Conservation (phyloP, 1,140 invertebrate genomes). For the Dendrolimus punctatus region DNA sequence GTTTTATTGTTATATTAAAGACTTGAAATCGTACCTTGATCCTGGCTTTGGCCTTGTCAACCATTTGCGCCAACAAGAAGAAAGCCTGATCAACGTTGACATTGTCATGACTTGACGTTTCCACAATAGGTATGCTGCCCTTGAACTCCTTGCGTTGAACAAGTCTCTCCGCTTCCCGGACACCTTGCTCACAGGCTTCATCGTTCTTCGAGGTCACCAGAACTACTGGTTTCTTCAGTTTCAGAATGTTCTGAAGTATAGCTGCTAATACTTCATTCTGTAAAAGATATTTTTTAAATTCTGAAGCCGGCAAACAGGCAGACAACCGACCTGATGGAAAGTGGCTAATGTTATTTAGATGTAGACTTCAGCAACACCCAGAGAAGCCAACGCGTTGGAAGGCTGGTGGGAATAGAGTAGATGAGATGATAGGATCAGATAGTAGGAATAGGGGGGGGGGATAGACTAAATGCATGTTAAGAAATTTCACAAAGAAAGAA, state of each 20-base stretch:
- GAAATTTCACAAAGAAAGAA: too few species aligned
- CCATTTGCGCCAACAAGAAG: slow-evolving; percentile 91
- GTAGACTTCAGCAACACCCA: too few species aligned
- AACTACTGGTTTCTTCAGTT: slow-evolving; percentile 96
- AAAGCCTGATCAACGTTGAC: slow-evolving; percentile 97
- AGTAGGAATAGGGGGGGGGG: too few species aligned
- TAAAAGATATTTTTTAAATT: slow-evolving; percentile 7
- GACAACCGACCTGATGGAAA: neutral
- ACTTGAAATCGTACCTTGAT: slow-evolving; percentile 60
- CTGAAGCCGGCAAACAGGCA: too few species aligned
- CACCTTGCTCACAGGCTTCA: slow-evolving; percentile 89
- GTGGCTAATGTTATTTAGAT: too few species aligned
- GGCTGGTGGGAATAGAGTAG: too few species aligned
- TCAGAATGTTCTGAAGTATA: slow-evolving; percentile 88
- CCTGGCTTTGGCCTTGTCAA: slow-evolving; percentile 81
- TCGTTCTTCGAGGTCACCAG: slow-evolving; percentile 98
- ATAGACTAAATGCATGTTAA: too few species aligned
- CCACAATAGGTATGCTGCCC: slow-evolving; percentile 88
- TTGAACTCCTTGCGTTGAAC: slow-evolving; percentile 94
- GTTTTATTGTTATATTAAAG: neutral
- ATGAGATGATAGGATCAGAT: too few species aligned
- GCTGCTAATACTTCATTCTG: slow-evolving; percentile 83
- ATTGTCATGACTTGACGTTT: slow-evolving; percentile 97
- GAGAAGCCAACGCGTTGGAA: too few species aligned
- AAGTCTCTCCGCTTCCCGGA: slow-evolving; percentile 92